Base-by-base conservation (phyloP, 2,797 vertebrate species). In the Basileuterus tristriatus region DNA sequence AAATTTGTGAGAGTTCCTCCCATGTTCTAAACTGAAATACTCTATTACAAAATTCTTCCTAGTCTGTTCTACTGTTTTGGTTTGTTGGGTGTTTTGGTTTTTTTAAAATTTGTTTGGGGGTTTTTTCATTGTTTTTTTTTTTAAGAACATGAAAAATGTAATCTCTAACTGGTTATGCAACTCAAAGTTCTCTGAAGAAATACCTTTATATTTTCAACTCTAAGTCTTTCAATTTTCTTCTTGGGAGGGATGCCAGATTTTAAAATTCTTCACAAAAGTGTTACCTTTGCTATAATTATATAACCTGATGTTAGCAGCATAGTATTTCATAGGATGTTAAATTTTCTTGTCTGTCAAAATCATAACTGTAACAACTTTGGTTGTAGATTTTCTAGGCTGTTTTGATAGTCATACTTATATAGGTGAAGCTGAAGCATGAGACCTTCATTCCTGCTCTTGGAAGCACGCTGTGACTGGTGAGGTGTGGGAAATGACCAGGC, bases 261-360 rank as follows among this genome's bases (percentile, higher is more conserved):
- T 8, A 80, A 84, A 83, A 43, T 53, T 74, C 16, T 74, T 70
- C 8, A 50, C 15, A 32, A 47, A 46, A 67, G 37, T 15, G 6
- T 9, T 58, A 64, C 20, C 41, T 65, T 49, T 72, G 29, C 67
- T 91, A 56, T 56, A 80, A 32, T 83, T 83, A 67, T 30, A 22
- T 84, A 89, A 86, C 36, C 16, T 89, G n/a, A 27, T 47, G 12
- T 53, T 89, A 93, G 58, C 62, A 75, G 59, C 36, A 3, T 50
- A 65, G 26, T 59, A 47, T 85, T 74, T 94, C 37, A 34, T 44
- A 34, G 30, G 23, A 63, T 74, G 26, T 15, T 93, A 41, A 34
- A 41, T 88, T 85, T 87, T 79, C 43, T 74, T 85, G 36, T 76
- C 74, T 93, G 70, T 96, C 68, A 87, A 21, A 79, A 50, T 59